Evolutionary conservation across 2,113 vertebrate species (phyloP), one percentile per base, ranked within the genome.

Genomic region (Ellobius talpinus): DNA sequence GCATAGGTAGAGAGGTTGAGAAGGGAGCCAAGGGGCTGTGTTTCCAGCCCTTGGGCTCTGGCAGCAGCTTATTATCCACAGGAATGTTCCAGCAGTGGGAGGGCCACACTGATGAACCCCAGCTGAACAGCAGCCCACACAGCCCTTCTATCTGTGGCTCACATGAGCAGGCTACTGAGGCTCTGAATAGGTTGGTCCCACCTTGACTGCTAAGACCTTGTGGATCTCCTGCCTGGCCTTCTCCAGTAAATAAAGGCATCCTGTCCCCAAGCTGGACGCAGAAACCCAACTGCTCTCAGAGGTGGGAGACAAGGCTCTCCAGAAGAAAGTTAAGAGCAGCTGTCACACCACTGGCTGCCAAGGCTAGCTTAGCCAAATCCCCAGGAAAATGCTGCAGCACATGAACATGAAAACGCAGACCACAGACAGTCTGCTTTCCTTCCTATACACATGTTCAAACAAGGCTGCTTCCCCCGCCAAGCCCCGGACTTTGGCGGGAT

Each of bases 401-500:
- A 96, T 88, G 97, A 96, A 98, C 97, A 97, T 95, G 96, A 96
- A 97, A 96, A 96, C 21, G 82, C 94, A 97, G 96, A 97, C 97
- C 97, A 97, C 97, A 98, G 97, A 96, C 97, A 95, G 97, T 95
- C 97, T 97, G 97, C 96, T 94, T 88, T 93, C 94, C 94, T 97
- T 97, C 97, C 96, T 96, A 96, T 70, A 97, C 97, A 97, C 97
- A 97, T 97, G 97, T 97, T 97, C 97, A 96, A 96, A 97, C 96
- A 98, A 85, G 97, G 81, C 94, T 88, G 94, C 96, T 86, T 96
- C 96, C 97, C 95, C 97, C 95, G 93, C 78, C 0, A 55, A 45
- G 91, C 93, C 50, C 91, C 45, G 1, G 94, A 84, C 96, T 96
- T 91, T 82, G 50, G 39, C 95, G 42, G 7, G 45, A 96, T 97